A percentile compares a stretch with the other conserved stretches of the same genome.
Evolutionary conservation across 2,888 invertebrate species (phyloP).

Genomic region (Sericinus montela): DNA sequence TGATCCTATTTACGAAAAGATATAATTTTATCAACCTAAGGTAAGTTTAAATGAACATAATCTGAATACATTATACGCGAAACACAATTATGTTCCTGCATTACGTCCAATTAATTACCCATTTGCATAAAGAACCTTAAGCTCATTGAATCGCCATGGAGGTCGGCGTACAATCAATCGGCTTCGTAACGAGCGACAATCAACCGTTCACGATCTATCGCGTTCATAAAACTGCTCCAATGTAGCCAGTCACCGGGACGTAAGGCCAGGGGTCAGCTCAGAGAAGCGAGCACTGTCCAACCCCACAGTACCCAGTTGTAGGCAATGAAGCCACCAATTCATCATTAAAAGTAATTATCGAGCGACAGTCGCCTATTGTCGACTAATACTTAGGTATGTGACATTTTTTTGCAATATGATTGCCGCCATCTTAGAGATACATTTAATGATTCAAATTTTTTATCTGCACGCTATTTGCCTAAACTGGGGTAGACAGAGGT

Average conservation of each 20-base stretch:
- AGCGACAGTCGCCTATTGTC: too few relatives aligned
- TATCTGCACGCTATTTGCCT: too few relatives aligned
- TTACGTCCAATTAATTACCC: background rate
- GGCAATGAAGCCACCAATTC: background rate
- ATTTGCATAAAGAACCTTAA: background rate
- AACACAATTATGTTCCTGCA: background rate
- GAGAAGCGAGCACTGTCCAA: background rate
- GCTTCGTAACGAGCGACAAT: conserved; percentile 1
- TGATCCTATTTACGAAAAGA: too few relatives aligned
- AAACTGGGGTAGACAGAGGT: too few relatives aligned
- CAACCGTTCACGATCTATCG: conserved; percentile 4
- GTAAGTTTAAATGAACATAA: too few relatives aligned
- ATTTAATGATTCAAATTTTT: too few relatives aligned
- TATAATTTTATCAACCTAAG: background rate
- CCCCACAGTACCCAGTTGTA: background rate
- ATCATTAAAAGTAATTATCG: too few relatives aligned
- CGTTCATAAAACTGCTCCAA: background rate
- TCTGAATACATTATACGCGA: too few relatives aligned
- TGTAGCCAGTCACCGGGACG: background rate
- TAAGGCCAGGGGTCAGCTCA: background rate
- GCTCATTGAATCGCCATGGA: background rate
- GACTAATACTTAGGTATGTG: too few relatives aligned
- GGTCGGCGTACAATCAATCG: conserved; percentile 4
- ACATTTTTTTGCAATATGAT: too few relatives aligned
- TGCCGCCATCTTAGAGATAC: too few relatives aligned